phyloP scores from a whole-genome alignment of 2,113 vertebrate genomes.

The Tor tambroides region DNA sequence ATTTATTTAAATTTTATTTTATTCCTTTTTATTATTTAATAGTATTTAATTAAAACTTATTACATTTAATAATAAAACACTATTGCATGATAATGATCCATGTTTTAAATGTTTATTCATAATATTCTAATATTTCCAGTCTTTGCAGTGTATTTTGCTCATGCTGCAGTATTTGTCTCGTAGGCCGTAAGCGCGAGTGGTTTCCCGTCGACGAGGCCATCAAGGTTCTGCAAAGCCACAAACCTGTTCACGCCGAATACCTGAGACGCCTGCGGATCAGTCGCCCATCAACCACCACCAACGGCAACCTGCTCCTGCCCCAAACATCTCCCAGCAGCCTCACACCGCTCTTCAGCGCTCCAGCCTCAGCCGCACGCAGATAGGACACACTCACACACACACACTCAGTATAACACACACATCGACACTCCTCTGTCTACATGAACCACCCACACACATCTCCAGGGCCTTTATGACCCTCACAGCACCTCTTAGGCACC shows the following conservation, averaged over 20 bases:
- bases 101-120: background rate
- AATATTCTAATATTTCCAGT: background rate
- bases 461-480: too few relatives aligned
- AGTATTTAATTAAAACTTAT: too few relatives aligned
- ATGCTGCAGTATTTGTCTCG: constrained; percentile 62
- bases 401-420: background rate
- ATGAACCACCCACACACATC: background rate
- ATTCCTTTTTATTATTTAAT: background rate
- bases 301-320: constrained; percentile 88
- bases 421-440: constrained; percentile 48
- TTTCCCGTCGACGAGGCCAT: constrained; percentile 95
- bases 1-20: background rate
- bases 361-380: constrained; percentile 72
- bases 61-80: too few relatives aligned
- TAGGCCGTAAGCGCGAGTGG: constrained; percentile 98
- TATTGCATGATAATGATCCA: background rate
- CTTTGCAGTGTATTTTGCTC: background rate
- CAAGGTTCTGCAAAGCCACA: constrained; percentile 91
- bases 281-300: constrained; percentile 86
- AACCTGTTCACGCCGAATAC: constrained; percentile 95
- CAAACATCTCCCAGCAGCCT: constrained; percentile 73
- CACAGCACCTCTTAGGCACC: constrained; percentile 41
- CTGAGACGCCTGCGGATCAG: constrained; percentile 91
- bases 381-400: constrained; percentile 61
- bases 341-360: constrained; percentile 81